Base-by-base conservation (phyloP, 2,797 vertebrate species). In the Platalea minor region DNA sequence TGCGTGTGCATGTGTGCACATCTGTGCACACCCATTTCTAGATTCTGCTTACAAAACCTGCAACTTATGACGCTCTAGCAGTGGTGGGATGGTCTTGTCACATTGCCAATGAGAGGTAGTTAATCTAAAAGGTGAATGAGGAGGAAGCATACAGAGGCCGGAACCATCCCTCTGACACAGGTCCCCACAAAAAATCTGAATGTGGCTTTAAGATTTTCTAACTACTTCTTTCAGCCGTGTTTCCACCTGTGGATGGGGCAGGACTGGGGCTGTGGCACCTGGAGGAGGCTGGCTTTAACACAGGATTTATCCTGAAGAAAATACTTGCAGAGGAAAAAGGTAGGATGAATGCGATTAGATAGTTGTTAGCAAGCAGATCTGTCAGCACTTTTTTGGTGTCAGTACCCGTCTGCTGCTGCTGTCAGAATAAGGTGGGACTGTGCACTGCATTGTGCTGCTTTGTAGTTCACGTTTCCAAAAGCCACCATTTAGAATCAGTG, bases 241-340 rank as follows among this genome's bases (percentile, higher is more conserved):
- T 94, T 96, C 73, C 46, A 79, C 45, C 67, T 85, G 79, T 76
- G 73, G 33, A 88, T 82, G 73, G 43, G 46, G 37, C 2, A 10
- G 60, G 43, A 91, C 33, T 51, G 41, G 31, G 67, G 11, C 79
- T 5, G 8, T 56, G 43, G 63, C 18, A 18, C 43, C 77, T 69
- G 48, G 45, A 82, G 19, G 60, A 92, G 29, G 35, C 29, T 43
- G 6, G 33, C 63, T 89, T 94, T 88, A 86, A 46, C 1, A 4
- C 4, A 0, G 54, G 77, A 68, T 77, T 78, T 85, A 50, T 67
- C n/a, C 39, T 72, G 72, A 92, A 69, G 72, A 79, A 84, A 57
- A 90, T 51, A 76, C 43, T 93, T 79, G 28, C 37, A 28, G 48
- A 85, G 46, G 46, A 65, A 84, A 88, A 95, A 95, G 88, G 94